These are phyloP conservation scores for human DNA, from an alignment of 2,113 vertebrate genomes.

Conservation along the genomic window GRCh38 chr20:62689001-62689500, in stretches of 20 bases:
- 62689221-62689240: no score
- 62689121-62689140: background rate
- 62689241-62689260: no score
- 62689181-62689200: no score
- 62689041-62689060: background rate
- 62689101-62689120: background rate
- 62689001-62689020: background rate
- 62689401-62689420: background rate
- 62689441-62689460: background rate
- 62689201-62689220: no score
- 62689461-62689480: background rate
- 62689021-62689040: background rate
- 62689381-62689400: background rate
- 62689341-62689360: background rate
- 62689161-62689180: background rate
- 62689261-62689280: no score
- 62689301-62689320: background rate
- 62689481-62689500: no score
- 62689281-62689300: rapidly evolving
- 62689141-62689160: rapidly evolving
- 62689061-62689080: rapidly evolving
- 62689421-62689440: rapidly evolving
- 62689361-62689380: background rate
- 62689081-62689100: background rate
- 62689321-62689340: background rate